phyloP scores from a whole-genome alignment of 2,888 invertebrate species.

The Ophion ventricosus region DNA sequence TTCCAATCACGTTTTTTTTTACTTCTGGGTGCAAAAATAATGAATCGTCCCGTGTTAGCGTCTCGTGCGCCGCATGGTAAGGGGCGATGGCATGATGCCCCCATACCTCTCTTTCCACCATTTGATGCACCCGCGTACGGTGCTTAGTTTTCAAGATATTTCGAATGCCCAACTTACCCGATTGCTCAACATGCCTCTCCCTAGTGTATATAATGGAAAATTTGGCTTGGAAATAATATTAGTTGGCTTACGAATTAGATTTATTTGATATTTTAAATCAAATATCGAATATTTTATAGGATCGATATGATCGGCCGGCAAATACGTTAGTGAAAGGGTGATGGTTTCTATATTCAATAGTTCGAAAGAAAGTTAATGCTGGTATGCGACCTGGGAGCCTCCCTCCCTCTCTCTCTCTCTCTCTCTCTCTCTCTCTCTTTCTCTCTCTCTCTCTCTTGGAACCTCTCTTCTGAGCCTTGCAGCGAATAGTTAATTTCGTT shows the following conservation, averaged over 20 bases:
- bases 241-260: neutral
- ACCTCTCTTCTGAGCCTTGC: slow-evolving; percentile 21
- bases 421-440: slow-evolving; percentile 1
- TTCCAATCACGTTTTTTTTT: no score
- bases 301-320: neutral
- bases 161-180: no score
- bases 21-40: no score
- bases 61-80: no score
- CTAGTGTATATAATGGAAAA: no score
- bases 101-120: no score
- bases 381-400: neutral
- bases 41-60: no score
- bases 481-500: slow-evolving; percentile 79
- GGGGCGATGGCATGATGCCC: no score
- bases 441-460: slow-evolving; percentile 5
- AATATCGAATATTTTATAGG: neutral
- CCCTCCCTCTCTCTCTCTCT: neutral
- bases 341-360: slow-evolving; percentile 21
- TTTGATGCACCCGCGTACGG: no score
- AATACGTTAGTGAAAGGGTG: slow-evolving; percentile 22
- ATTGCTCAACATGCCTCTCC: no score
- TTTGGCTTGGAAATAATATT: neutral
- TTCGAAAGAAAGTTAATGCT: slow-evolving; percentile 45
- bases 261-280: neutral
- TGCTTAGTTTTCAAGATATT: no score